Base-by-base conservation (phyloP, 2,888 invertebrate species). In the Apantesis nais region DNA sequence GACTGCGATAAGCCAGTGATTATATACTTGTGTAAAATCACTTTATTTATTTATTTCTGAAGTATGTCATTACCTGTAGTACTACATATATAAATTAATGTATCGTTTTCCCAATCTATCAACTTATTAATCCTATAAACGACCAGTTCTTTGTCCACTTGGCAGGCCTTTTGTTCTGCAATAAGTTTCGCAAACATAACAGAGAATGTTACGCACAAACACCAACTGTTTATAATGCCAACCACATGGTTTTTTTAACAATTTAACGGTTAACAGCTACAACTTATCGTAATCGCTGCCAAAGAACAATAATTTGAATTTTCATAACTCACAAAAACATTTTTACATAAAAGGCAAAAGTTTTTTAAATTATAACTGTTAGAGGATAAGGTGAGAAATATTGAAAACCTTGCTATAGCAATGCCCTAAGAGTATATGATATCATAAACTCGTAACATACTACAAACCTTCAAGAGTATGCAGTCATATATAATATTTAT, bases 181-280 rank as follows among this genome's bases (percentile, higher is more conserved):
- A 76, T 70, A 55, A n/a, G 72, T 78, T 78, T 76, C 72, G 58
- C 69, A 81, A 81, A 67, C 34, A 31, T 14, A 37, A 66, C 55
- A 72, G 58, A 74, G 73, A 74, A 67, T 70, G 69, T 70, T 71
- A 25, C 67, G 66, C 73, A 71, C 19, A 66, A 74, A 70, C 39
- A 48, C 73, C 73, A 68, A 71, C 66, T 67, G 52, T 73, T 72
- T 68, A 73, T 72, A 77, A 81, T 79, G 75, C 52, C 31, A 61
- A 48, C 12, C 31, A 69, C 67, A 73, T 78, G 69, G 66, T 66
- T n/a, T 25, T 16, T 66, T 64, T 39, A 64, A 74, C 66, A 74
- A 76, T 68, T 73, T 62, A 71, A 61, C 71, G 72, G 70, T 76
- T 66, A 76, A 76, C 67, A 74, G 62, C 70, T 62, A 70, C 48